Conservation (phyloP, 2,888 invertebrate species). For the Bellardia bayeri region DNA sequence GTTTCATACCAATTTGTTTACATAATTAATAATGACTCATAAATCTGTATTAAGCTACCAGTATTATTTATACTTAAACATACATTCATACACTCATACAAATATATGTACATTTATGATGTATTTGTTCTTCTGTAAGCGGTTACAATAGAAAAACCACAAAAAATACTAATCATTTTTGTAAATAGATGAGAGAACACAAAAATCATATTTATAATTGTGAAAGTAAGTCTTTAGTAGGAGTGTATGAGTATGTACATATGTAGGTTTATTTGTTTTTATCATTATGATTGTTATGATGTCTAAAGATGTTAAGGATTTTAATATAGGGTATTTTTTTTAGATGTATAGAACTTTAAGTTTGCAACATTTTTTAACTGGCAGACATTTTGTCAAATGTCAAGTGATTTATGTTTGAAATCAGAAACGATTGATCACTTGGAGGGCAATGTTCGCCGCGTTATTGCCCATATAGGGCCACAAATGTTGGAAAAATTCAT, state of each 20-base stretch:
- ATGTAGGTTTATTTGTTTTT: conserved; percentile 28
- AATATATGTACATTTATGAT: neutral
- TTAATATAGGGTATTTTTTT: too few relatives aligned
- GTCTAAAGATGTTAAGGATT: neutral
- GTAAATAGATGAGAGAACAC: neutral
- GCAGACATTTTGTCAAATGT: too few relatives aligned
- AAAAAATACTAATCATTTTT: conserved; percentile 8
- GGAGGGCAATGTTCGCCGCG: too few relatives aligned
- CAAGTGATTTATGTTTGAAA: too few relatives aligned
- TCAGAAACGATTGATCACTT: too few relatives aligned
- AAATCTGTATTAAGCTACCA: conserved; percentile 30
- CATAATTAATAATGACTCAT: conserved; percentile 39
- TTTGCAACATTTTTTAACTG: too few relatives aligned
- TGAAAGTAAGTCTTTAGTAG: neutral
- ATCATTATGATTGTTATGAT: conserved; percentile 8
- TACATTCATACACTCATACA: neutral
- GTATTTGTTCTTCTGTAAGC: neutral
- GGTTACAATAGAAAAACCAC: neutral
- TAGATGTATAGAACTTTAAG: too few relatives aligned
- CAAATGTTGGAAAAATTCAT: too few relatives aligned
- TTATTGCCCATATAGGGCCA: too few relatives aligned
- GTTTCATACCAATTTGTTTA: neutral
- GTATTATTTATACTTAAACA: conserved; percentile 18
- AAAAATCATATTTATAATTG: neutral
- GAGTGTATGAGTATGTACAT: neutral